Evolutionary conservation across 2,113 vertebrate species (phyloP).

Genomic region (Nothocercus julius): DNA sequence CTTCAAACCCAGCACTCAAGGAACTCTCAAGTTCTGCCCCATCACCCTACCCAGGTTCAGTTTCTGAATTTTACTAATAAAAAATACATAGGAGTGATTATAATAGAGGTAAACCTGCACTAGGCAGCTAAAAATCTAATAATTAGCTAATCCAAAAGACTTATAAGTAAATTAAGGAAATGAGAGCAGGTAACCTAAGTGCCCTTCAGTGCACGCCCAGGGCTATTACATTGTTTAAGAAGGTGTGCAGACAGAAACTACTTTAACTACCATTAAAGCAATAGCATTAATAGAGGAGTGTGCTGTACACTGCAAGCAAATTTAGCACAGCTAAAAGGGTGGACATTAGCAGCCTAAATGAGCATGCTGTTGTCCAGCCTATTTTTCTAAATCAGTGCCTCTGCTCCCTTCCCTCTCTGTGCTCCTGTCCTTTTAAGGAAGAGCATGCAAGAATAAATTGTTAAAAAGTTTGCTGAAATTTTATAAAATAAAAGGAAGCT

Average conservation of each 20-base stretch:
- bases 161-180: neutral
- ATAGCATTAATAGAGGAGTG: neutral
- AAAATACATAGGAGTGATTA: neutral
- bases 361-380: neutral
- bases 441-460: neutral
- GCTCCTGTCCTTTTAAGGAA: neutral
- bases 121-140: neutral
- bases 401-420: neutral
- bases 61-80: too few relatives aligned
- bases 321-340: neutral
- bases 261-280: neutral
- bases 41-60: neutral
- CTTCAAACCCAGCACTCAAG: neutral
- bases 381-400: neutral
- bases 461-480: neutral
- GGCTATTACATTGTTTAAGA: neutral
- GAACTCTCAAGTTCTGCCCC: neutral
- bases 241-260: neutral
- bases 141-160: neutral
- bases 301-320: neutral
- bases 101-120: neutral
- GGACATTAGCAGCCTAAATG: neutral
- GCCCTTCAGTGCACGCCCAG: neutral
- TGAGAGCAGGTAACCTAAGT: neutral
- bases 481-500: neutral